phyloP scores from a whole-genome alignment of 1,140 invertebrate species.

The Ceratitis capitata region DNA sequence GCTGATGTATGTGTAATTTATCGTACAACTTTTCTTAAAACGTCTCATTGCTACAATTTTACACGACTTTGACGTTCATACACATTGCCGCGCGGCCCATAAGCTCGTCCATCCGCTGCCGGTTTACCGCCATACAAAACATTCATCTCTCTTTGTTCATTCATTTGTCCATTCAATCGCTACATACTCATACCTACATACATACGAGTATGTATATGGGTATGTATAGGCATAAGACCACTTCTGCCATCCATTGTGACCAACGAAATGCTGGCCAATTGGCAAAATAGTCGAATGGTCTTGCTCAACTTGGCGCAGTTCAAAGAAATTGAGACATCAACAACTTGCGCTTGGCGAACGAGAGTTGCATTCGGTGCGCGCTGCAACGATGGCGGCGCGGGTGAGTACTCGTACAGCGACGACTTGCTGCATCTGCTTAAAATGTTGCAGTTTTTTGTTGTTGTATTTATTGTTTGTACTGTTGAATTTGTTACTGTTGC shows the following conservation, averaged over 20 bases:
- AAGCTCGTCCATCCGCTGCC: not conserved
- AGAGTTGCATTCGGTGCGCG: not conserved
- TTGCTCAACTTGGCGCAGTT: not conserved
- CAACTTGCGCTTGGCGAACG: conserved; percentile 19
- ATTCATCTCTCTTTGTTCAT: conserved; percentile 26
- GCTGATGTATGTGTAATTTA: conserved; percentile 4
- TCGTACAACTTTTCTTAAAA: conserved; percentile 24
- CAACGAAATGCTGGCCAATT: conserved; percentile 18
- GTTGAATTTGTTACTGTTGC: not conserved
- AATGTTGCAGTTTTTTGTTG: not conserved
- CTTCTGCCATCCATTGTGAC: not conserved
- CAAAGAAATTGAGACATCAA: conserved; percentile 29
- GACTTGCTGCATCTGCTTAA: conserved; percentile 1
- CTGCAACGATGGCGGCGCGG: not conserved
- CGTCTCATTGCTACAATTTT: conserved; percentile 9
- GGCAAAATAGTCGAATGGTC: not conserved
- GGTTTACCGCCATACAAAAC: not conserved
- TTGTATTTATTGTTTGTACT: not conserved
- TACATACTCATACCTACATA: not conserved
- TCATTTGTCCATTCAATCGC: not conserved
- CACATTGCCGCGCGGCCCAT: not conserved
- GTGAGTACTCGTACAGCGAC: not conserved
- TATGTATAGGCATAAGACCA: not conserved
- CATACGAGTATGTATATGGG: no score
- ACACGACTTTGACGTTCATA: conserved; percentile 23